Conservation (phyloP, 2,113 vertebrate species). For the Ictidomys tridecemlineatus region DNA sequence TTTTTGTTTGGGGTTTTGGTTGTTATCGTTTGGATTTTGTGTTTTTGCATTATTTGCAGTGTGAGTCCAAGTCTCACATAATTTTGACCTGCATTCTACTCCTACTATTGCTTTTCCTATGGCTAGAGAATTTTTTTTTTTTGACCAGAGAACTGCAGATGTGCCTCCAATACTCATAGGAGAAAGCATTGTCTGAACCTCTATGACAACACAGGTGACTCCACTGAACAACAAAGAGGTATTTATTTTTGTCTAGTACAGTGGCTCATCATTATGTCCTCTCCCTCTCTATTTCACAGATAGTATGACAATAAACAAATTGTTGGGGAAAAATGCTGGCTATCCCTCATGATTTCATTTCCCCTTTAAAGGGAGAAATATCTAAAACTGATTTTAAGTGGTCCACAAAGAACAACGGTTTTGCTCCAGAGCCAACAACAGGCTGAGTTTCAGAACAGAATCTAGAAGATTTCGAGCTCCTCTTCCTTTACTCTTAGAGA, state of each 20-base stretch:
- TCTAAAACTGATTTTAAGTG: constrained; percentile 22
- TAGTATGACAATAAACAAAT: background rate
- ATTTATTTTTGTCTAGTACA: background rate
- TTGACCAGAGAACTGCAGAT: background rate
- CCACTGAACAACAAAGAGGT: background rate
- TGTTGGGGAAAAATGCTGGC: background rate
- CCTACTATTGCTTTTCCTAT: background rate
- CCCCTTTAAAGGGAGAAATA: constrained; percentile 5
- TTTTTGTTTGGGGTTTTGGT: no score
- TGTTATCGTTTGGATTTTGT: background rate
- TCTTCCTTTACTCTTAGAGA: background rate
- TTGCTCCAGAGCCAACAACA: background rate
- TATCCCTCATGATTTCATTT: background rate
- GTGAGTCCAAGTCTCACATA: background rate
- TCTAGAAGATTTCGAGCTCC: background rate
- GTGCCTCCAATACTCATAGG: background rate
- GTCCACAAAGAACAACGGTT: background rate
- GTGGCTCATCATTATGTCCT: background rate
- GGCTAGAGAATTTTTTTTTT: background rate
- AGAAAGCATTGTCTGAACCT: background rate
- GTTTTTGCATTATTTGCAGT: background rate
- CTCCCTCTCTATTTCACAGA: background rate
- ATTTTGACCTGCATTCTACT: background rate
- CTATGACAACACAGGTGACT: background rate
- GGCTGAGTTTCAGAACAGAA: background rate